Base-by-base conservation (phyloP, 1,140 invertebrate species). In the Colletes latitarsis region DNA sequence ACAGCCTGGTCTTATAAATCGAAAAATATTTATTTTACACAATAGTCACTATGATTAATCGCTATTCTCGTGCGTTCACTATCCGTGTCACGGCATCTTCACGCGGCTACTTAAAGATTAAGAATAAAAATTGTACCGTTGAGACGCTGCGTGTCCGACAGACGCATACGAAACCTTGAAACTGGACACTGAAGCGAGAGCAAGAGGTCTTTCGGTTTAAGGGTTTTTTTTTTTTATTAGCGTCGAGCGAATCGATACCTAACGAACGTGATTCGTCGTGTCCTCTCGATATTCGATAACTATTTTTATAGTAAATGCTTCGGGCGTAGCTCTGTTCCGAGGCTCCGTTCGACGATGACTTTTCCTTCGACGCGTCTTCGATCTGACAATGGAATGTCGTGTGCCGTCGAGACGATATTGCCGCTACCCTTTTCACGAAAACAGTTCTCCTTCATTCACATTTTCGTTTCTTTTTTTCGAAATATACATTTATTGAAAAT, bases 401-500 rank as follows among this genome's bases (percentile, higher is more conserved):
- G 60, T 71, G 43, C 67, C 69, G 55, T 46, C 30, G 58, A 73
- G 21, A 73, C 46, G 58, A 41, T 14, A 52, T 57, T 43, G 52
- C 8, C 52, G 39, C 19, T 41, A 19, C 21, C 41, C 74, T 49
- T 70, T 68, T 69, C 53, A 30, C 60, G 49, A 52, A 57, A 69
- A 55, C 70, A 63, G 14, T 39, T 39, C 60, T 21, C 39, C 17
- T 55, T 15, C 19, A 49, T 14, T 30, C n/a, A 15, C 2, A 1
- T 58, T 30, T 30, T 52, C 46, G n/a, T 68, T 49, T 21, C 12
- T 66, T 57, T 75, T 73, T 74, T 64, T 80, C 78, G 68, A 88
- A 88, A 82, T 81, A 88, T 82, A 90, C 87, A 88, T 90, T 90
- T 90, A 90, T 90, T 90, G 84, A 89, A 89, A 90, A 89, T 90